Evolutionary conservation across 1,140 invertebrate genomes (phyloP), one percentile per base, ranked within the genome.

Genomic region (Diorhabda sublineata): DNA sequence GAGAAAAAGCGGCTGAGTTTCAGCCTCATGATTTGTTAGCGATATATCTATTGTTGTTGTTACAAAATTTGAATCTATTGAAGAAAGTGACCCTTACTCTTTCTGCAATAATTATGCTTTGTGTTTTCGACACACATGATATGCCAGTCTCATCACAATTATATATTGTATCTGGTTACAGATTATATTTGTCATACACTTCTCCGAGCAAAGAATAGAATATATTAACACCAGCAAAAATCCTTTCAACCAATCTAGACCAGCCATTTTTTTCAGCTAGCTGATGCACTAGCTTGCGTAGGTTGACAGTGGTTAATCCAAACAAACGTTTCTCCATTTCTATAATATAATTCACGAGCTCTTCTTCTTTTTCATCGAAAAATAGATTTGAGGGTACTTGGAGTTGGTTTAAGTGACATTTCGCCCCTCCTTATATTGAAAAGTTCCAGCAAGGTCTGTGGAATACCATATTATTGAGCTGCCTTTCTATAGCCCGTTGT

Each of bases 131-230:
- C 9, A 84, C 80, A 71, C 76, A 75, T 6, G 81, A 80, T 61
- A 83, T 69, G 1, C 81, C 83, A 58, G 81, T 81, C 71, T 83
- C 81, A 64, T 82, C 80, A 44, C 77, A 76, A 64, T 81, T 81
- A 65, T 74, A 82, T 43, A 81, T 80, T 58, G 68, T 60, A 61
- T 77, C 78, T 45, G 74, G 58, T 42, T 75, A 74, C 4, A 78
- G 60, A 64, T 76, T 64, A 43, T 78, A 69, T 64, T 78, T 63
- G 61, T 74, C 73, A 72, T 64, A 60, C 67, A 60, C 68, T 73
- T 59, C 44, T 6, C 56, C 56, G 42, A 60, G 58, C 6, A 67
- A 67, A 5, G 9, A 9, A 45, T 42, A 69, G 42, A 69, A 69
- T 44, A 64, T 9, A 61, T 44, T 42, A 3, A 67, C 7, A 41